phyloP scores from a whole-genome alignment of 2,797 vertebrate species.

The Melanotaenia boesemani region DNA sequence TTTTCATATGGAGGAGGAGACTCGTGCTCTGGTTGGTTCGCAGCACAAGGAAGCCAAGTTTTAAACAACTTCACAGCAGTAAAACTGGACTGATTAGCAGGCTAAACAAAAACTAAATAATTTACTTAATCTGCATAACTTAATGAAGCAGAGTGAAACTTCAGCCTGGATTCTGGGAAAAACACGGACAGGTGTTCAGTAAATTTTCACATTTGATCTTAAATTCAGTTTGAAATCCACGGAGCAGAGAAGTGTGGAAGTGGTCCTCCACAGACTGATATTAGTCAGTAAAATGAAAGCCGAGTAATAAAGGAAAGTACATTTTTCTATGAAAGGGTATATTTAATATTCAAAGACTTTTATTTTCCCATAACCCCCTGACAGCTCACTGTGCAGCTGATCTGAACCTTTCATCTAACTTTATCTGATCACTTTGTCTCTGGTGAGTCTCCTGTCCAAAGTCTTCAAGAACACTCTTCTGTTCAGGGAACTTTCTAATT shows the following conservation, averaged over 20 bases:
- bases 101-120: too few relatives aligned
- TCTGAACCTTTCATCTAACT: slow-evolving; percentile 21
- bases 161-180: too few relatives aligned
- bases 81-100: too few relatives aligned
- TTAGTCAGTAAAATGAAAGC: slow-evolving; percentile 13
- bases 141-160: too few relatives aligned
- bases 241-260: not conserved
- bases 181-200: too few relatives aligned
- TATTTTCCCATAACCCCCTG: slow-evolving; percentile 1
- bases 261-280: too few relatives aligned
- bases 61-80: too few relatives aligned
- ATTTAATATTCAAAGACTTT: slow-evolving; percentile 32
- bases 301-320: not conserved
- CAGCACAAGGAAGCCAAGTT: too few relatives aligned
- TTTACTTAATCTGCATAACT: too few relatives aligned
- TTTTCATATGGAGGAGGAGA: too few relatives aligned
- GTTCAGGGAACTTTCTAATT: slow-evolving; percentile 9
- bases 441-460: slow-evolving; percentile 22
- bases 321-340: slow-evolving; percentile 6
- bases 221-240: slow-evolving; percentile 1
- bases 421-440: slow-evolving; percentile 24
- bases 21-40: too few relatives aligned
- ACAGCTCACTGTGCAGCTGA: not conserved
- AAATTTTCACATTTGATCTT: not conserved
- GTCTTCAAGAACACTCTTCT: not conserved